Evolutionary conservation across 2,888 invertebrate species (phyloP), one percentile per base, ranked within the genome.

Genomic region (Tachina grossa): DNA sequence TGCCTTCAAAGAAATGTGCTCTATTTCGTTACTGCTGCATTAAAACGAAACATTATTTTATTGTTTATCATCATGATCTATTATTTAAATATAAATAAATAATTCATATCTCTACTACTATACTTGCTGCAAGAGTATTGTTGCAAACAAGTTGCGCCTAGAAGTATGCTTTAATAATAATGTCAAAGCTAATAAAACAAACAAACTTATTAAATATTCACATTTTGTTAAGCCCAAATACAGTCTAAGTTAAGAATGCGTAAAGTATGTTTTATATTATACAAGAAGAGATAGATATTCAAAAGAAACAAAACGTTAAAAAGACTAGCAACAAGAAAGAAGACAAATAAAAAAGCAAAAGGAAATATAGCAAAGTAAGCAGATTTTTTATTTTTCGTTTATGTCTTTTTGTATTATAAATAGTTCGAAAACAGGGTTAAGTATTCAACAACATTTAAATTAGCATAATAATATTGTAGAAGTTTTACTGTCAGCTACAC

Each of bases 171-270:
- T 31, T 31, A 66, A 22, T 81, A 19, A 45, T 9, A 71, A n/a
- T 19, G 41, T 31, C 43, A 61, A 51, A 61, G 57, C 41, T 41
- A 59, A 63, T 71, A 63, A 55, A 65, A 74, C 51, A 49, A 83
- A 83, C 57, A 74, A 74, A 72, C 85, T 82, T 78, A 78, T 85
- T 85, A 69, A 81, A 75, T 85, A 85, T 85, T 85, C 82, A 85
- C 77, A 78, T 85, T 82, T 51, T 57, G 78, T 85, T 82, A 63
- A 78, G 57, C 57, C 22, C 80, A 74, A 74, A 59, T 74, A 78
- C 19, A 74, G 68, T 74, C 66, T 57, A 74, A 71, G 76, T 83
- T 77, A 72, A 72, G 65, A 77, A 83, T 65, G 77, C 71, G 72
- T 72, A 83, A 77, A 72, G 51, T 77, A 66, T 83, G 59, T 43